Evolutionary conservation across 2,797 vertebrate species (phyloP).

Genomic region (Falco concolor): DNA sequence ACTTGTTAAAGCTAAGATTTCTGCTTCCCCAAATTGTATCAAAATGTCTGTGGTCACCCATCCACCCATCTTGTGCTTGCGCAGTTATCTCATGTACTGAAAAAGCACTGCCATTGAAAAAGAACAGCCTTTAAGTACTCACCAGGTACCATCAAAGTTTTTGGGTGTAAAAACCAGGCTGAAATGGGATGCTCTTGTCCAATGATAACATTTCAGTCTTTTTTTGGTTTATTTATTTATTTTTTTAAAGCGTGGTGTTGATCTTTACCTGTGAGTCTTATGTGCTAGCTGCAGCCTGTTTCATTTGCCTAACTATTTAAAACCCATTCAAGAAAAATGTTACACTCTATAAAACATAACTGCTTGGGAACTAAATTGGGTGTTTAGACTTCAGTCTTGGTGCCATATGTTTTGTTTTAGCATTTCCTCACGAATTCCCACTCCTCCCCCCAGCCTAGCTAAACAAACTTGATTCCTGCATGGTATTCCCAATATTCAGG

Average conservation of each 20-base stretch:
- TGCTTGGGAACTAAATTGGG: neutral
- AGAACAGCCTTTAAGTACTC: neutral
- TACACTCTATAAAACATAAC: neutral
- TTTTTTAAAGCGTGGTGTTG: neutral
- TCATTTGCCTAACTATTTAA: neutral
- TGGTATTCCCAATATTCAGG: neutral
- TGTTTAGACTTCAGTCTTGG: neutral
- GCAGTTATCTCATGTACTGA: neutral
- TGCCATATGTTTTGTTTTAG: constrained; percentile 55
- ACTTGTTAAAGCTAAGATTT: neutral
- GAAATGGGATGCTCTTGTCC: neutral
- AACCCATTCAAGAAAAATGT: constrained; percentile 23
- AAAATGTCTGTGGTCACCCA: neutral
- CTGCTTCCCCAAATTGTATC: neutral
- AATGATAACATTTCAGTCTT: neutral
- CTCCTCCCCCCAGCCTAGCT: constrained; percentile 2
- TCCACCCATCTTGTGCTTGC: neutral
- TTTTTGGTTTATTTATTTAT: neutral
- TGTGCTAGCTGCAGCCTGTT: neutral
- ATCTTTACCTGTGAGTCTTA: neutral
- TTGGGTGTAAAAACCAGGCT: neutral
- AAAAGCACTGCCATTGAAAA: accelerated
- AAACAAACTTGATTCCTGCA: constrained; percentile 14
- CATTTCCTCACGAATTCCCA: constrained; percentile 12
- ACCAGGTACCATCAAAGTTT: accelerated